Evolutionary conservation across 2,797 vertebrate species (phyloP).

Genomic region (Megalops cyprinoides): DNA sequence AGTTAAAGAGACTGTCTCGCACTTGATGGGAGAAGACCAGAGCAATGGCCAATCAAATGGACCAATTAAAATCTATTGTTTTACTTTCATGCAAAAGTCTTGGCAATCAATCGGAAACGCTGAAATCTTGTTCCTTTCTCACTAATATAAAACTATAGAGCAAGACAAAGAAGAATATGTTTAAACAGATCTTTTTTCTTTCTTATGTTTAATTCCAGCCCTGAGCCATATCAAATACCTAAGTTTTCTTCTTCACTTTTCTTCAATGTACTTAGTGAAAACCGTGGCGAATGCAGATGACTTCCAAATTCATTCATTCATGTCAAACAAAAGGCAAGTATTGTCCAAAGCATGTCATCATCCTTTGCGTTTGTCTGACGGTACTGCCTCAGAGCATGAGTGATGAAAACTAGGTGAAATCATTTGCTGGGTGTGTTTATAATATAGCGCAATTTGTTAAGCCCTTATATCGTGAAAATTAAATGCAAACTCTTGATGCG

Average conservation of each 20-base stretch:
- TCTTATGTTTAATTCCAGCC: not conserved
- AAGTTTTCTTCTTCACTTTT: not conserved
- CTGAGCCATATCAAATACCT: not conserved
- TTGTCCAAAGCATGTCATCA: not conserved
- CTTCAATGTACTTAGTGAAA: slow-evolving; percentile 15
- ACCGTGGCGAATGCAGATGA: slow-evolving; percentile 20
- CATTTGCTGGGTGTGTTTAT: not conserved
- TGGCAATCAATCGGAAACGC: too few species aligned
- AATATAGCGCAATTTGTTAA: not conserved
- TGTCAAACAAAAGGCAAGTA: slow-evolving; percentile 12
- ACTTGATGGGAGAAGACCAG: too few species aligned
- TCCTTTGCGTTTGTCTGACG: not conserved
- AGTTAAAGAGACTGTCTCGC: too few species aligned
- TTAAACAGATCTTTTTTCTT: not conserved
- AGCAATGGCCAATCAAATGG: too few species aligned
- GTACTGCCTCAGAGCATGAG: not conserved
- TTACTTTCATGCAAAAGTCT: too few species aligned
- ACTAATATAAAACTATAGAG: too few species aligned
- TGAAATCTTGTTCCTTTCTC: too few species aligned
- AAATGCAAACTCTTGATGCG: not conserved
- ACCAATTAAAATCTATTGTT: too few species aligned
- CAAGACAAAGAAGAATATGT: too few species aligned
- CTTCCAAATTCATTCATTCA: not conserved
- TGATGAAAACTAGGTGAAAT: not conserved
- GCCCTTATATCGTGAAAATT: not conserved